Percentiles rank a stretch among this genome's conserved stretches.
These are phyloP conservation scores for Decapterus maruadsi DNA, from an alignment of 2,797 vertebrate genomes.

Conservation along the genomic window DNA sequence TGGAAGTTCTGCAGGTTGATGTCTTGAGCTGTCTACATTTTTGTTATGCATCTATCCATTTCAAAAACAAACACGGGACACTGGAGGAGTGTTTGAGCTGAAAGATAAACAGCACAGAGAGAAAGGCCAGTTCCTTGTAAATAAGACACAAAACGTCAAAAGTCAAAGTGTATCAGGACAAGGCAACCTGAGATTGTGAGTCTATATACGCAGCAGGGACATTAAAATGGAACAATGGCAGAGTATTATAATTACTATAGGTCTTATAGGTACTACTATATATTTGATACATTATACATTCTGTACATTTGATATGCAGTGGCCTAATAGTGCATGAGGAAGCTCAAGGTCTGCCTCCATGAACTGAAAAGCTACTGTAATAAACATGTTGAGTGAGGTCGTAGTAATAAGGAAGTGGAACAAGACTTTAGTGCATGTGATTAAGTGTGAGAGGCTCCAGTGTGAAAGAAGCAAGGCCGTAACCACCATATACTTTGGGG, in stretches of 20 bases:
- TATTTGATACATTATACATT: no score
- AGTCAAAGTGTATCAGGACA: background rate
- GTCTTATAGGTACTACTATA: background rate
- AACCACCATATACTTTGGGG: no score
- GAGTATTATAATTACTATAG: background rate
- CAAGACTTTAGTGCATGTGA: background rate
- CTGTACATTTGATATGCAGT: background rate
- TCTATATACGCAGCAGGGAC: background rate
- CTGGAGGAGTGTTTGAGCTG: background rate
- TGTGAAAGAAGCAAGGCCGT: no score
- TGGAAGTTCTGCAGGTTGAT: background rate
- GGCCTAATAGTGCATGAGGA: background rate
- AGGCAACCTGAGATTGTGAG: background rate
- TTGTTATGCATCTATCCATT: background rate
- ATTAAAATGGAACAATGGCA: background rate
- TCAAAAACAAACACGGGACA: background rate
- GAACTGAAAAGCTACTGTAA: background rate
- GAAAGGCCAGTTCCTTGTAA: background rate
- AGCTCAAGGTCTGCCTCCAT: background rate
- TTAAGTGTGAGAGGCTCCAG: background rate
- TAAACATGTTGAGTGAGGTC: background rate
- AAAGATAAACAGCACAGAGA: background rate
- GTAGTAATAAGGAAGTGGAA: constrained; percentile 18
- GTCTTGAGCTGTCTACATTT: background rate
- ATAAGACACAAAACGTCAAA: background rate